Percentiles rank a stretch among this genome's conserved stretches.
Conservation (phyloP, 2,888 invertebrate genomes). For the Polydrusus tereticollis region DNA sequence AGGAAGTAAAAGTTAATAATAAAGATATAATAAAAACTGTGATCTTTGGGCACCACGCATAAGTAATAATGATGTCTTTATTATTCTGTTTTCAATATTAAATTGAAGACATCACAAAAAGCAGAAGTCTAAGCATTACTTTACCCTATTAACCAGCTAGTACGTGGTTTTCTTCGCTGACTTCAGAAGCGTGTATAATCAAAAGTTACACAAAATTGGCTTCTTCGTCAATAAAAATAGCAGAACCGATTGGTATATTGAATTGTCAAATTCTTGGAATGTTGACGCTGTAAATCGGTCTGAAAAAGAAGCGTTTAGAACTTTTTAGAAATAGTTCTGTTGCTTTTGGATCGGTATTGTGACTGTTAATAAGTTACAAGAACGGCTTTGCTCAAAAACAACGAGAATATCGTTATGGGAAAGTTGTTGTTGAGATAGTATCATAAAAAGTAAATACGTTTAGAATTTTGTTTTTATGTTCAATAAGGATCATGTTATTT, state of each 20-base stretch:
- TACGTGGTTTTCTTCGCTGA: conserved; percentile 25
- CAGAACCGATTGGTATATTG: conserved; percentile 58
- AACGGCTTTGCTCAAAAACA: not conserved
- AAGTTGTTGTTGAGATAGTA: not conserved
- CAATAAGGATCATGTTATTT: not conserved
- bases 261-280: conserved; percentile 59
- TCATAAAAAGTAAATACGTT: not conserved
- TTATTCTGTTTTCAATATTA: conserved; percentile 33
- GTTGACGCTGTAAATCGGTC: conserved; percentile 52
- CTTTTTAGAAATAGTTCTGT: conserved; percentile 6
- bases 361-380: not conserved
- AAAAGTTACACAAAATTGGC: conserved; percentile 54
- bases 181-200: conserved; percentile 54
- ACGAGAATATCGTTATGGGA: not conserved
- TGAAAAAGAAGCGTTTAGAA: not conserved
- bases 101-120: conserved; percentile 34
- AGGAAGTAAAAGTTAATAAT: conserved; percentile 42
- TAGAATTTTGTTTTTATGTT: not conserved
- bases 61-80: conserved; percentile 40
- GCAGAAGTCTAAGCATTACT: conserved; percentile 10
- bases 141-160: conserved; percentile 24
- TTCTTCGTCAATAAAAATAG: conserved; percentile 53
- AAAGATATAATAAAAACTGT: conserved; percentile 29
- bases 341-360: not conserved
- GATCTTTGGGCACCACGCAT: conserved; percentile 23